Evolutionary conservation across 1,140 invertebrate species (phyloP).

Genomic region (Drosophila nannoptera): DNA sequence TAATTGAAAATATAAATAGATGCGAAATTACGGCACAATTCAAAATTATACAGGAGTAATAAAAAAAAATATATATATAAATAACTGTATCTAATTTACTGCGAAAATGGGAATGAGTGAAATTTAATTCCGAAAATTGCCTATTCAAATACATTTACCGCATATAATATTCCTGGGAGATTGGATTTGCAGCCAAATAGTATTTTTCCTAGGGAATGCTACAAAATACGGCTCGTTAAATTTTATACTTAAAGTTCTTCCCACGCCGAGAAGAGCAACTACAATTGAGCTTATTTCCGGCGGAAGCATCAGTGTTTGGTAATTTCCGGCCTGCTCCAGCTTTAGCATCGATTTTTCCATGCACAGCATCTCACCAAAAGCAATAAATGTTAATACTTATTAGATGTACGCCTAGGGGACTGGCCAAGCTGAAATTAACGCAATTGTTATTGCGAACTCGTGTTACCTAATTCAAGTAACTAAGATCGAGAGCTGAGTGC

Average conservation of each 20-base stretch:
- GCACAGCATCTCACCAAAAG: constrained; percentile 35
- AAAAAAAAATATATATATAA: no score
- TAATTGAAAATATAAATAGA: not conserved
- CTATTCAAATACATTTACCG: no score
- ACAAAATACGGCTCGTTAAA: not conserved
- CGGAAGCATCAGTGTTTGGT: constrained; percentile 72
- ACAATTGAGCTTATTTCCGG: constrained; percentile 75
- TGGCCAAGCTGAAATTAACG: constrained; percentile 47
- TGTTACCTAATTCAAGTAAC: constrained; percentile 26
- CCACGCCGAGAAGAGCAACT: constrained; percentile 36
- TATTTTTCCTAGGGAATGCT: no score
- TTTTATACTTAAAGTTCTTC: constrained; percentile 2
- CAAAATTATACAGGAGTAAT: not conserved
- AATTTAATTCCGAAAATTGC: no score
- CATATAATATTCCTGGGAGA: no score
- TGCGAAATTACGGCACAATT: no score
- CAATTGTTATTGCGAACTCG: not conserved
- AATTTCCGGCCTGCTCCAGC: constrained; percentile 64
- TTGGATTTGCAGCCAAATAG: no score
- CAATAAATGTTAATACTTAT: constrained; percentile 75
- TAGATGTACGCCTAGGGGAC: constrained; percentile 53
- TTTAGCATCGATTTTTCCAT: constrained; percentile 40
- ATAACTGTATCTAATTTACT: no score
- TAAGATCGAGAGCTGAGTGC: constrained; percentile 65
- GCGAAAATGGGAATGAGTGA: no score